These are phyloP conservation scores for Ips nitidus DNA, from an alignment of 1,140 invertebrate genomes.

Conservation along the genomic window DNA sequence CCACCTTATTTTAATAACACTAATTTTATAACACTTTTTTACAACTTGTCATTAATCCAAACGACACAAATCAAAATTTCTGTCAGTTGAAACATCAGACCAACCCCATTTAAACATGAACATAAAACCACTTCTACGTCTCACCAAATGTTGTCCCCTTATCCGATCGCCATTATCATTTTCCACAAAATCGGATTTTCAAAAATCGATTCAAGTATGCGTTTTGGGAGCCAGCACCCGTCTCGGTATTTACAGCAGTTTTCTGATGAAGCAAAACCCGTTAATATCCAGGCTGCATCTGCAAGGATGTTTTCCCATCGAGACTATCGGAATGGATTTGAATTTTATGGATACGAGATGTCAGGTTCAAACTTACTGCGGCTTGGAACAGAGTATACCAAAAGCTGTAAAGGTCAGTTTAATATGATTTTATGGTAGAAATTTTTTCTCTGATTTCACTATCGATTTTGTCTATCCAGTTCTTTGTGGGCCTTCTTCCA, in stretches of 20 bases:
- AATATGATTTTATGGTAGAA: too few relatives aligned
- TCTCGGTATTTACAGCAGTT: slow-evolving; percentile 40
- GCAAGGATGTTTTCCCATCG: slow-evolving; percentile 38
- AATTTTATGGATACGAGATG: slow-evolving; percentile 47
- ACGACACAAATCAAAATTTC: too few relatives aligned
- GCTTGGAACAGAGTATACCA: slow-evolving; percentile 34
- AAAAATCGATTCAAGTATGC: slow-evolving; percentile 41
- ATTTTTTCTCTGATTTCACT: too few relatives aligned
- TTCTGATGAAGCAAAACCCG: slow-evolving; percentile 49
- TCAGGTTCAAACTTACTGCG: slow-evolving; percentile 36
- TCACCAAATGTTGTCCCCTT: too few relatives aligned
- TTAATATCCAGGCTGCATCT: slow-evolving; percentile 44
- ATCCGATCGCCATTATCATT: not conserved
- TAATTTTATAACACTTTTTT: too few relatives aligned
- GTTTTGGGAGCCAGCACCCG: slow-evolving; percentile 44
- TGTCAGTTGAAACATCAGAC: too few relatives aligned
- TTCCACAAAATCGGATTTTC: slow-evolving; percentile 13
- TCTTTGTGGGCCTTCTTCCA: too few relatives aligned
- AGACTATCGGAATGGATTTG: slow-evolving; percentile 44
- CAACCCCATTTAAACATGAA: too few relatives aligned
- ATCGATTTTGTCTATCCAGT: not conserved
- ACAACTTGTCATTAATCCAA: too few relatives aligned
- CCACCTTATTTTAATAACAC: too few relatives aligned
- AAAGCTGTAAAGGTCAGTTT: slow-evolving; percentile 39
- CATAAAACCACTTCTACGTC: too few relatives aligned